phyloP scores from a whole-genome alignment of 2,113 vertebrate genomes.

The Pelecanoides urinatrix region DNA sequence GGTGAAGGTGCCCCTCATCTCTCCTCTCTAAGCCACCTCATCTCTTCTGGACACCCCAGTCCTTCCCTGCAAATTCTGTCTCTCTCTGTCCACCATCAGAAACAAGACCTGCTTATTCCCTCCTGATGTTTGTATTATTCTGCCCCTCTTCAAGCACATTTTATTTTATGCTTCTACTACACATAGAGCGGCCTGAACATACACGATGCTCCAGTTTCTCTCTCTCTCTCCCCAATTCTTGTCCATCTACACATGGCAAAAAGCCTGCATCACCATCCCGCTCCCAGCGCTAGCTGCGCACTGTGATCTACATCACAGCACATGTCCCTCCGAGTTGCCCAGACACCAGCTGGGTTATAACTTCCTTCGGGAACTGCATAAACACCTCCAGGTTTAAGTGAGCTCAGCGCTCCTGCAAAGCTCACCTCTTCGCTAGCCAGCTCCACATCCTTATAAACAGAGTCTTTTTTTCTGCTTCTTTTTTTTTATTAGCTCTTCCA shows the following conservation, averaged over 20 bases:
- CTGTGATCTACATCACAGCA: neutral
- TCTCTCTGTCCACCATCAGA: neutral
- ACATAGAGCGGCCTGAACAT: neutral
- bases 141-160: neutral
- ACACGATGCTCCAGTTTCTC: neutral
- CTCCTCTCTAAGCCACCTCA: neutral
- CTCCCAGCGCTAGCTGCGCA: neutral
- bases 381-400: neutral
- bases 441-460: neutral
- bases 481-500: slow-evolving; percentile 43
- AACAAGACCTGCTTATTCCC: neutral
- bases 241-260: neutral
- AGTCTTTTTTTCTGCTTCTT: neutral
- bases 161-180: neutral
- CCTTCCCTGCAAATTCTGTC: neutral
- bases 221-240: neutral
- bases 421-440: neutral
- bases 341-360: neutral
- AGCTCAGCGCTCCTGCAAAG: neutral
- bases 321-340: neutral
- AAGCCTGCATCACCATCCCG: neutral
- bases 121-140: neutral
- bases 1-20: neutral
- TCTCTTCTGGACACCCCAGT: neutral
- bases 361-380: neutral